These are phyloP conservation scores for Syngnathus scovelli DNA, from an alignment of 2,113 vertebrate species.

Conservation along the genomic window DNA sequence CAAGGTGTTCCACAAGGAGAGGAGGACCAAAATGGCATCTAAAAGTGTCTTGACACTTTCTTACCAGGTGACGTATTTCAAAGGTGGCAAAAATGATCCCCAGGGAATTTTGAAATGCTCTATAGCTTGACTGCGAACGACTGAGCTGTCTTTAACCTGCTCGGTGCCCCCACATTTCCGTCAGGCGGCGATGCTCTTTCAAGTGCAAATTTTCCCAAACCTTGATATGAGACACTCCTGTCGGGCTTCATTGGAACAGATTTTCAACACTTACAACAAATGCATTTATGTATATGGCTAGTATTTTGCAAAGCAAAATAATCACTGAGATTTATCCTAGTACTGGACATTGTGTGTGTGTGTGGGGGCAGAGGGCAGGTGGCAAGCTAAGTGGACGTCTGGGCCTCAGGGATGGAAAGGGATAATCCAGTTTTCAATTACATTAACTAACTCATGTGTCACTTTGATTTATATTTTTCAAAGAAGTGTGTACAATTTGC, in stretches of 20 bases:
- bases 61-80: constrained; percentile 16
- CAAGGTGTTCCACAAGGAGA: background rate
- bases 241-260: background rate
- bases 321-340: background rate
- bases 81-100: constrained; percentile 18
- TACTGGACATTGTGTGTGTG: background rate
- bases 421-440: background rate
- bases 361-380: background rate
- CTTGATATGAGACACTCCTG: background rate
- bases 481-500: background rate
- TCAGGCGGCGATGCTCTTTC: constrained; percentile 23
- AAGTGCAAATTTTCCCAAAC: constrained; percentile 27
- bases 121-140: constrained; percentile 34
- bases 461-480: background rate
- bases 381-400: background rate
- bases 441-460: background rate
- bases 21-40: too few species aligned
- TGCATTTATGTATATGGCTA: background rate
- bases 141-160: constrained; percentile 17
- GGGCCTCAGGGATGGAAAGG: background rate
- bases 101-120: constrained; percentile 33
- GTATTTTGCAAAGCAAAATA: background rate
- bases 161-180: constrained; percentile 41
- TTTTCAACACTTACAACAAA: background rate
- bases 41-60: constrained; percentile 5